Conservation (phyloP, 2,113 vertebrate species). For the Indicator maculatus region DNA sequence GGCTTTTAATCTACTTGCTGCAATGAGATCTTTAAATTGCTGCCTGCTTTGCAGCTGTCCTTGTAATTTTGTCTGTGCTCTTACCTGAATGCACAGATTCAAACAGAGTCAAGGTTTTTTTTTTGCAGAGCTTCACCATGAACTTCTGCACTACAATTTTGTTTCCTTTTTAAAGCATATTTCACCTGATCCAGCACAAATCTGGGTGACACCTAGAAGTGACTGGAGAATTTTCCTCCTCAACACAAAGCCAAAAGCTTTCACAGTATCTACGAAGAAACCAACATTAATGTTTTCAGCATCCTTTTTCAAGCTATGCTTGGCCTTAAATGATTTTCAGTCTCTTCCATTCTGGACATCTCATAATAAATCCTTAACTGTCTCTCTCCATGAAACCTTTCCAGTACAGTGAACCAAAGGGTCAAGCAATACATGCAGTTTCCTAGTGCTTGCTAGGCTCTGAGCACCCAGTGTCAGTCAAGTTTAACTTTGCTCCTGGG, state of each 20-base stretch:
- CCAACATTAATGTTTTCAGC: background rate
- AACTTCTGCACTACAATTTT: background rate
- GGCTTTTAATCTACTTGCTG: slow-evolving; percentile 70
- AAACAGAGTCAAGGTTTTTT: background rate
- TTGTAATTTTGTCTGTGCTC: background rate
- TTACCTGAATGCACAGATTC: background rate
- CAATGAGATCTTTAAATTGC: slow-evolving; percentile 56
- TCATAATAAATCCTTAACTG: background rate
- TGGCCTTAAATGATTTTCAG: background rate
- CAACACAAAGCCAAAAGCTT: background rate
- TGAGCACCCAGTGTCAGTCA: background rate
- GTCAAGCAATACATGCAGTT: background rate
- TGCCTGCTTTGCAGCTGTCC: slow-evolving; percentile 60
- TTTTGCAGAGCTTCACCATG: background rate
- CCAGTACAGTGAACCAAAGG: background rate
- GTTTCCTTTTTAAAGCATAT: background rate
- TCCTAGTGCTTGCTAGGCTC: background rate
- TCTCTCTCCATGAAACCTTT: background rate
- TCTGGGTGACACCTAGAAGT: background rate
- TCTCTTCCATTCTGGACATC: background rate
- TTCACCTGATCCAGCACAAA: background rate
- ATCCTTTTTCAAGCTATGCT: background rate
- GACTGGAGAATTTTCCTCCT: background rate
- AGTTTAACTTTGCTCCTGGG: background rate
- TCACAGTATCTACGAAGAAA: background rate